Base-by-base conservation (phyloP, 2,113 vertebrate genomes). In the Cnemophilus loriae region DNA sequence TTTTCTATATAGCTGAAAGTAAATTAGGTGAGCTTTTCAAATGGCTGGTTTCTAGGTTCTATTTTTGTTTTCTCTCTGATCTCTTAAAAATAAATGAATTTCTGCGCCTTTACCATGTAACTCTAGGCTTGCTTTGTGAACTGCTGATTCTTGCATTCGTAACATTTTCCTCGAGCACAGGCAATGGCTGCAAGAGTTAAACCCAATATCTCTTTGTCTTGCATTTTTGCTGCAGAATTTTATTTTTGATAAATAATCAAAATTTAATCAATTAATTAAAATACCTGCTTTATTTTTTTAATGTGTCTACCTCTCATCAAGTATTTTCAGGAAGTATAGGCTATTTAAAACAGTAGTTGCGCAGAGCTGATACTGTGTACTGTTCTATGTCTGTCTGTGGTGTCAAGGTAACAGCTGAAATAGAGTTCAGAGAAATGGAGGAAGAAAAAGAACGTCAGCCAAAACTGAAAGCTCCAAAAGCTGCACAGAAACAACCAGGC, bases 371-470 rank as follows among this genome's bases (percentile, higher is more conserved):
- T 46, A 28, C 28, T 42, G 3, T 41, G 32, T 79, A 28, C 26
- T 67, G 90, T 59, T 55, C 64, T 89, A 26, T 77, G 75, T 68
- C 5, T 65, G 80, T 41, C 71, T 95, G 3, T 95, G 64, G 11
- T 78, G 27, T 97, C 75, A 75, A 98, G 98, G 94, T 98, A 78
- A 87, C 90, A 80, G 89, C 92, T 84, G 98, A 98, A 97, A 93
- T 94, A 80, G 96, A 96, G 16, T 92, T 91, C 59, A 96, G 76
- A 86, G 96, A 98, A 87, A 69, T 84, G 16, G 98, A 98, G 39
- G 98, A 98, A 73, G 97, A 97, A 67, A 93, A 95, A 33, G 98
- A 98, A 84, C 42, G 0, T 14, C 94, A 97, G 55, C 39, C 59
- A 64, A 96, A 97, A 19, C 33, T 82, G 14, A 98, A 96, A 87